These are phyloP conservation scores for Sthenelais limicola DNA, from an alignment of 2,888 invertebrate genomes.

Conservation along the genomic window DNA sequence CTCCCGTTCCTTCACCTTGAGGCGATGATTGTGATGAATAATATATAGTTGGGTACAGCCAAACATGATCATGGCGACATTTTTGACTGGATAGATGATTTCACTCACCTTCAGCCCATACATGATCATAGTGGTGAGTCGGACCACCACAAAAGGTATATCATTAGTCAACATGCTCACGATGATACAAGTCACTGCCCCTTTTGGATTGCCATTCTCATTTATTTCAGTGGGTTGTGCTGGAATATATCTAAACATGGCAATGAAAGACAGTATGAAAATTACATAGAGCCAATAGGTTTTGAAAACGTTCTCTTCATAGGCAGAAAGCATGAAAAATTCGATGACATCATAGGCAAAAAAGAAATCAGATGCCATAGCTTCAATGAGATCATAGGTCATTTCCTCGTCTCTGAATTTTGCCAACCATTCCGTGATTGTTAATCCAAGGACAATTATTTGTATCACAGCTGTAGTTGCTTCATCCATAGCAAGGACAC, in stretches of 20 bases:
- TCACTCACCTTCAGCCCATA: conserved; percentile 46
- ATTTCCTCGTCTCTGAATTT: conserved; percentile 51
- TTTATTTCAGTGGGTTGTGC: conserved; percentile 33
- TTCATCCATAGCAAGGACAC: conserved; percentile 15
- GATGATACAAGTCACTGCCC: conserved; percentile 44
- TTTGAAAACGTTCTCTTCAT: conserved; percentile 38
- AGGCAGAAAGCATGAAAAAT: conserved; percentile 45
- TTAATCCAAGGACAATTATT: conserved; percentile 48
- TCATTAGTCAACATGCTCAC: conserved; percentile 48
- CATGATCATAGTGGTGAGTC: conserved; percentile 47
- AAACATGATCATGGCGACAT: conserved; percentile 49
- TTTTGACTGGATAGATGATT: conserved; percentile 50
- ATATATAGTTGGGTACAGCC: conserved; percentile 46
- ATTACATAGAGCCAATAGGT: conserved; percentile 49
- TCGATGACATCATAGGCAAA: conserved; percentile 54
- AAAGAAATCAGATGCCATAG: conserved; percentile 52
- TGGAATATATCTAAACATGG: conserved; percentile 53
- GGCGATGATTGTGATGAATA: conserved; percentile 38
- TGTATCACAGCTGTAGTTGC: conserved; percentile 17
- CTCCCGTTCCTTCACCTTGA: conserved; percentile 1
- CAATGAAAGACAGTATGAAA: conserved; percentile 46
- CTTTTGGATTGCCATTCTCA: conserved; percentile 20
- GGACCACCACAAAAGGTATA: conserved; percentile 49
- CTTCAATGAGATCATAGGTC: conserved; percentile 49
- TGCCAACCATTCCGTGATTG: conserved; percentile 52